Evolutionary conservation across 2,797 vertebrate species (phyloP), one percentile per base, ranked within the genome.

Genomic region (Coilia nasus): DNA sequence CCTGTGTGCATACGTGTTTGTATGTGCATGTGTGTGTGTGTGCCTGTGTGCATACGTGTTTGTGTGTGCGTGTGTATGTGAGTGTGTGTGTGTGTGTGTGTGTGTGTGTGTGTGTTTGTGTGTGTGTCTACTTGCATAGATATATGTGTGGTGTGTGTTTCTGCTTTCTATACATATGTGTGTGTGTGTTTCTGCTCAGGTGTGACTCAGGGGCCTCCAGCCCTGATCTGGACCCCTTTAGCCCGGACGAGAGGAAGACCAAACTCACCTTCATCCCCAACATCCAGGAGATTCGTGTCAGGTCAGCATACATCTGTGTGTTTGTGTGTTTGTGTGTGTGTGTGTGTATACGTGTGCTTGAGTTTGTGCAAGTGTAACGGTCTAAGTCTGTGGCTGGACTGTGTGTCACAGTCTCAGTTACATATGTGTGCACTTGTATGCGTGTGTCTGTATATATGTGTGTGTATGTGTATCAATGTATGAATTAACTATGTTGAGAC

Each of bases 261-360:
- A 93, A 94, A 81, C 97, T 92, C 84, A 93, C 95, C 85, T 97
- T 98, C 91, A 96, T 99, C 83, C 98, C 98, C 0, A 98, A 99
- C 91, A 98, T 99, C 90, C 98, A 99, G 92, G 98, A 99, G 92
- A 97, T 99, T 81, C 96, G 98, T 3, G 98, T 99, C 93, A 99
- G 98, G 98, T 99, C 89, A 91, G 93, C 71, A 57, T 25, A 17
- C 47, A 71, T 23, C 6, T 19, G 19, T n/a, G 57, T n/a, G 15
- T n/a, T 2, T 59, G 57, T 59, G 57, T 59, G 57, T 21, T 3
- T 75, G 15, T 35, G 67, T 19, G 31, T 17, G 14, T 35, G 28
- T 35, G 67, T 35, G 64, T 31, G 25, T 31, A 25, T 14, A 25
- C n/a, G 21, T 62, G 59, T 59, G 12, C 5, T 10, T 15, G 25